Evolutionary conservation across 1,140 invertebrate species (phyloP).

Genomic region (Cepaea nemoralis): DNA sequence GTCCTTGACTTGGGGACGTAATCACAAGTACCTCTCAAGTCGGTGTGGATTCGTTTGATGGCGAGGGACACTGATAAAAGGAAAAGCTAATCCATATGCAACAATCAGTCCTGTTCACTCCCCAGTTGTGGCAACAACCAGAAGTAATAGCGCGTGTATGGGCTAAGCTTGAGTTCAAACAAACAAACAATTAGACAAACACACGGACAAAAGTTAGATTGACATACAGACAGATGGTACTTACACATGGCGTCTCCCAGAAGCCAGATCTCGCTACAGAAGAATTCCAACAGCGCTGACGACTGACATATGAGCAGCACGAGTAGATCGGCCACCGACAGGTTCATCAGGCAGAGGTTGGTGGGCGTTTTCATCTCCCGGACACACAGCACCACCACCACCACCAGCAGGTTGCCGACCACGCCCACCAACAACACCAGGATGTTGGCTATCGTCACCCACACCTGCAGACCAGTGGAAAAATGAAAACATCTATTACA

Average conservation of each 20-base stretch:
- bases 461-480: slow-evolving; percentile 74
- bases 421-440: slow-evolving; percentile 88
- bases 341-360: slow-evolving; percentile 85
- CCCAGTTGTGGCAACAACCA: no score
- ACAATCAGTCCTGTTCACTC: no score
- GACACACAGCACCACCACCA: slow-evolving; percentile 89
- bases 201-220: no score
- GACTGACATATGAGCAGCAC: slow-evolving; percentile 60
- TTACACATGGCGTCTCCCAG: slow-evolving; percentile 61
- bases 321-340: slow-evolving; percentile 61
- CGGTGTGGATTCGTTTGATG: no score
- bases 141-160: no score
- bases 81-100: no score
- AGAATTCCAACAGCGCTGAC: slow-evolving; percentile 58
- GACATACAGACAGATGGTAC: slow-evolving; percentile 39
- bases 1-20: no score
- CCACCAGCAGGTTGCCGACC: slow-evolving; percentile 90
- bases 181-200: no score
- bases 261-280: slow-evolving; percentile 57
- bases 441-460: slow-evolving; percentile 85
- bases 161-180: no score
- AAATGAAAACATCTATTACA: no score
- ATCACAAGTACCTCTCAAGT: no score
- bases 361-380: slow-evolving; percentile 95
- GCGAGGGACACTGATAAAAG: no score